These are phyloP conservation scores for Acropternis orthonyx DNA, from an alignment of 2,797 vertebrate genomes.

Conservation along the genomic window DNA sequence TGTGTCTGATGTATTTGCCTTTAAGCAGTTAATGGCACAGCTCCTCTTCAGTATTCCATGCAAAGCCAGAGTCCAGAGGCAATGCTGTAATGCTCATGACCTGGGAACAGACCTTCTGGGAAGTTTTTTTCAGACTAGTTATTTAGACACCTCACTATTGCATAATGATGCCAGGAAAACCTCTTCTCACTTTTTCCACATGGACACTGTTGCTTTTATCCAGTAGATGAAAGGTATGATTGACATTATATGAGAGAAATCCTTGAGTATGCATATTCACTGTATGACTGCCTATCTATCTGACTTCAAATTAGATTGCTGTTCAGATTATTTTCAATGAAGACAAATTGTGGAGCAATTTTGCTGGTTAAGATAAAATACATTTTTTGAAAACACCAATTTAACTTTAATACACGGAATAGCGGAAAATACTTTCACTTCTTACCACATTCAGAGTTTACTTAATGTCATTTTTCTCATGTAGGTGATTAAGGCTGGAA, in stretches of 20 bases:
- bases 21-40: background rate
- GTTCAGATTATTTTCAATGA: background rate
- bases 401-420: background rate
- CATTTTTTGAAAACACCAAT: background rate
- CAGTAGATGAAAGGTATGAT: background rate
- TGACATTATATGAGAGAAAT: background rate
- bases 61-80: background rate
- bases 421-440: background rate
- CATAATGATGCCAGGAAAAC: background rate
- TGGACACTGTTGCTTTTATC: background rate
- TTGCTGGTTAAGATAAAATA: background rate
- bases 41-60: background rate
- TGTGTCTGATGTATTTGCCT: background rate
- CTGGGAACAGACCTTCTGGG: background rate
- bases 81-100: background rate
- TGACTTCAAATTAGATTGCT: background rate
- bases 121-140: background rate
- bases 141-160: background rate
- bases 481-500: background rate
- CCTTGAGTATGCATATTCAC: background rate
- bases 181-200: background rate
- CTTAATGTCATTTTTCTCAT: background rate
- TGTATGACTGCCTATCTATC: constrained; percentile 12
- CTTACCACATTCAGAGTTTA: background rate
- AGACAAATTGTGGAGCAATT: constrained; percentile 2